Base-by-base conservation (phyloP, 2,797 vertebrate species). In the Catostomus latipinnis region DNA sequence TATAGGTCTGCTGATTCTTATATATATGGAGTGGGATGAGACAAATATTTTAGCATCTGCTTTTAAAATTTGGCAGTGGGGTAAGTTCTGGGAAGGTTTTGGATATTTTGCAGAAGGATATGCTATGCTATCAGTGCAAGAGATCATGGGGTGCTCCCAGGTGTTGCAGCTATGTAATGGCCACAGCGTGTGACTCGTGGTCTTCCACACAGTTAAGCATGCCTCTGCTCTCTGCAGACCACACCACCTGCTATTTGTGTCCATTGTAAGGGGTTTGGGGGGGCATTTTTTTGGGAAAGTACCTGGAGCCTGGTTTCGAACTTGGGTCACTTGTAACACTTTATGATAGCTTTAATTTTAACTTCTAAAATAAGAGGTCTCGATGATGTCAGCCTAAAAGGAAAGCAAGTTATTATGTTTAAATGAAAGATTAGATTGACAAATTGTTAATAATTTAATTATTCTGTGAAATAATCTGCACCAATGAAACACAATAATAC, bases 211-310 rank as follows among this genome's bases (percentile, higher is more conserved):
- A 73, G 83, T 88, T 86, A 86, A 54, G 81, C 49, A 13, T 78
- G 69, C 63, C 80, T 61, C 34, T 50, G 78, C 73, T 84, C 82
- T 76, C 80, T 45, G 22, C 34, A 78, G 80, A 60, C 62, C 67
- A 11, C 67, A 58, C 86, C 84, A 83, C 82, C 85, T 85, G 85
- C 85, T 89, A 86, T 79, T 82, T 78, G 82, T 71, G 67, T 61
- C 82, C 89, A 73, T 85, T 22, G 22, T 22, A 22, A 2, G 22
- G 22, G 22, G 22, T 22, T 22, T 22, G 22, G 22, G 22, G 22
- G 22, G 22, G 22, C 22, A 22, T 22, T 22, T 34, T 22, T 34
- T 34, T 34, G 34, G 34, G 34, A 34, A 34, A 34, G 34, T 3
- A 34, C 3, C 34, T 34, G 34, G 34, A 34, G 34, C 34, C 34